phyloP scores from a whole-genome alignment of 2,888 invertebrate genomes.

The Cataglyphis rosenhaueri region DNA sequence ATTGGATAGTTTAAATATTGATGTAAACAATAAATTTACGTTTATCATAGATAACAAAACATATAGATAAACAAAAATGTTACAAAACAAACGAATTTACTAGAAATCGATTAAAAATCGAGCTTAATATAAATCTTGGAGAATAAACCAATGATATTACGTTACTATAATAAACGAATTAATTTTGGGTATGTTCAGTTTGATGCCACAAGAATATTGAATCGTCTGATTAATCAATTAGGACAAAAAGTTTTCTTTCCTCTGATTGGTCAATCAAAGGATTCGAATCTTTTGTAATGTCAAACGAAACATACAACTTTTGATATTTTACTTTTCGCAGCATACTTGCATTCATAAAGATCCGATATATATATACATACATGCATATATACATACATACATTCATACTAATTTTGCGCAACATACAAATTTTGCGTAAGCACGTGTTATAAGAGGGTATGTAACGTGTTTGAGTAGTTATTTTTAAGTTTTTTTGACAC shows the following conservation, averaged over 20 bases:
- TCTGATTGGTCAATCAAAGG: background rate
- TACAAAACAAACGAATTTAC: background rate
- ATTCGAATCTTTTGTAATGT: background rate
- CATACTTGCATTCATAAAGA: no score
- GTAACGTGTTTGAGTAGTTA: no score
- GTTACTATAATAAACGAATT: background rate
- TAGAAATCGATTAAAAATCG: background rate
- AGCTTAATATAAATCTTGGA: background rate
- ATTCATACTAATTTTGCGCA: background rate
- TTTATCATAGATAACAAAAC: constrained; percentile 45
- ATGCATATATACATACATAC: background rate
- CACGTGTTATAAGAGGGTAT: background rate
- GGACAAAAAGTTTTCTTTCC: background rate
- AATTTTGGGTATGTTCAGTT: no score
- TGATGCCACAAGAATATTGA: no score
- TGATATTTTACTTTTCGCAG: background rate
- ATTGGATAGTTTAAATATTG: constrained; percentile 64
- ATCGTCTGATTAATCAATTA: background rate
- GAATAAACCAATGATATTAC: background rate
- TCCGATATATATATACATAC: background rate
- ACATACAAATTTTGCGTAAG: background rate
- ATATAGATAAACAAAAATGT: constrained; percentile 29
- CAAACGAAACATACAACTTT: background rate
- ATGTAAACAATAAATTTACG: constrained; percentile 38
- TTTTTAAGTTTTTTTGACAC: no score